phyloP scores from a whole-genome alignment of 1,140 invertebrate species.

The Gyrodactylus bullatarudis region DNA sequence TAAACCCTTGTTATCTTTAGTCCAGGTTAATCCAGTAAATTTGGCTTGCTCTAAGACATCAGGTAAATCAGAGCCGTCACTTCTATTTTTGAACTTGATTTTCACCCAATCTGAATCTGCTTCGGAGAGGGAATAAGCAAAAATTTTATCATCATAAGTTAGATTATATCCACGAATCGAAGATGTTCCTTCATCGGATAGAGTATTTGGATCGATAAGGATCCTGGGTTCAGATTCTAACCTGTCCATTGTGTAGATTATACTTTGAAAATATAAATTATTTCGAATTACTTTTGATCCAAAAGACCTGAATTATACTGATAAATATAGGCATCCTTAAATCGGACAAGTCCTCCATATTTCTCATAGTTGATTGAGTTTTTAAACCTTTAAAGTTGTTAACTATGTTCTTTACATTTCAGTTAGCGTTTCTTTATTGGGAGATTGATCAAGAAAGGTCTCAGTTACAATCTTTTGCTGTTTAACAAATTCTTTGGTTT shows the following conservation, averaged over 20 bases:
- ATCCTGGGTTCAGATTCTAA: not conserved
- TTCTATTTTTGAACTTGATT: conserved; percentile 23
- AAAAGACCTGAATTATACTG: conserved; percentile 72
- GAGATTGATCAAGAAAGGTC: conserved; percentile 44
- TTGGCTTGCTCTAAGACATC: conserved; percentile 63
- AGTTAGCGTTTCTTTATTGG: conserved; percentile 34
- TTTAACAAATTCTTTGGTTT: conserved; percentile 63
- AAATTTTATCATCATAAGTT: not conserved
- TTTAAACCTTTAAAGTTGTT: not conserved
- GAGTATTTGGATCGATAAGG: not conserved
- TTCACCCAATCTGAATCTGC: not conserved
- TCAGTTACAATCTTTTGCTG: conserved; percentile 54
- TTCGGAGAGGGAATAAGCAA: not conserved
- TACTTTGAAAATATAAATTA: too few relatives aligned
- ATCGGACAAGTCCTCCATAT: conserved; percentile 45
- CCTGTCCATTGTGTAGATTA: not conserved
- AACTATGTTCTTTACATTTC: conserved; percentile 36
- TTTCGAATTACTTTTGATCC: conserved; percentile 67
- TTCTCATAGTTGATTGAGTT: conserved; percentile 59
- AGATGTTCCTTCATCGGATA: not conserved
- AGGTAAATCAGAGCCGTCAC: conserved; percentile 36
- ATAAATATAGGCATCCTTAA: conserved; percentile 58
- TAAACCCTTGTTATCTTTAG: conserved; percentile 61
- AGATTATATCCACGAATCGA: not conserved
- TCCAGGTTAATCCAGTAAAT: conserved; percentile 61